Evolutionary conservation across 1,140 invertebrate species (phyloP).

Genomic region (Platyscapa corneri): DNA sequence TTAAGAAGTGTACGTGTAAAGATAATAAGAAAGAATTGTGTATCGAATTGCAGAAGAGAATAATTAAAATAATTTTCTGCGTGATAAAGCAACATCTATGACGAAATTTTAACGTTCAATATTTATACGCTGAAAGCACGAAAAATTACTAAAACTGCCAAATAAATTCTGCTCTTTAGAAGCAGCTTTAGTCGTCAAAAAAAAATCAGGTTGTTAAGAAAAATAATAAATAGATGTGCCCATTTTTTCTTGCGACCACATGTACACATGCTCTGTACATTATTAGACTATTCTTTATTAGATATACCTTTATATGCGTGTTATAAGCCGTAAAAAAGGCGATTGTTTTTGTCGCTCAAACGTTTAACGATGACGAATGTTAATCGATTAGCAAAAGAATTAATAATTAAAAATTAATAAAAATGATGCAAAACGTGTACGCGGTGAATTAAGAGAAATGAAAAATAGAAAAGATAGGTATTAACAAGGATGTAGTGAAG

Average conservation of each 20-base stretch:
- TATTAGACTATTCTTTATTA: constrained; percentile 51
- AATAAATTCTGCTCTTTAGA: constrained; percentile 2
- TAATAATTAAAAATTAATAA: constrained; percentile 50
- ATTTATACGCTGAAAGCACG: background rate
- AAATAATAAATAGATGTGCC: constrained; percentile 39
- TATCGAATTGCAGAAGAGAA: background rate
- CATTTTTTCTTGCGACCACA: constrained; percentile 26
- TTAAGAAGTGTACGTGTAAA: constrained; percentile 38
- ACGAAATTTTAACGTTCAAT: constrained; percentile 24
- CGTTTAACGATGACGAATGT: constrained; percentile 48
- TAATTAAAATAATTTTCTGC: constrained; percentile 5
- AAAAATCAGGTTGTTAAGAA: background rate
- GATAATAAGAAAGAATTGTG: background rate
- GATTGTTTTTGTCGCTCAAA: constrained; percentile 41
- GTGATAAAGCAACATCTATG: background rate
- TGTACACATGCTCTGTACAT: constrained; percentile 43
- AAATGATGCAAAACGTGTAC: constrained; percentile 41
- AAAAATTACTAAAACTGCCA: constrained; percentile 20
- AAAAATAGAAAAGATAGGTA: constrained; percentile 10
- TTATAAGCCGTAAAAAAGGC: constrained; percentile 40
- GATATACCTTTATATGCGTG: constrained; percentile 53
- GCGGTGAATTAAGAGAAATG: constrained; percentile 25
- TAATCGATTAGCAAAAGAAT: constrained; percentile 48
- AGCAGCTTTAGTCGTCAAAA: background rate
- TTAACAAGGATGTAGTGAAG: constrained; percentile 2